Evolutionary conservation across 2,797 vertebrate species (phyloP).

Genomic region (Mastacembelus armatus): DNA sequence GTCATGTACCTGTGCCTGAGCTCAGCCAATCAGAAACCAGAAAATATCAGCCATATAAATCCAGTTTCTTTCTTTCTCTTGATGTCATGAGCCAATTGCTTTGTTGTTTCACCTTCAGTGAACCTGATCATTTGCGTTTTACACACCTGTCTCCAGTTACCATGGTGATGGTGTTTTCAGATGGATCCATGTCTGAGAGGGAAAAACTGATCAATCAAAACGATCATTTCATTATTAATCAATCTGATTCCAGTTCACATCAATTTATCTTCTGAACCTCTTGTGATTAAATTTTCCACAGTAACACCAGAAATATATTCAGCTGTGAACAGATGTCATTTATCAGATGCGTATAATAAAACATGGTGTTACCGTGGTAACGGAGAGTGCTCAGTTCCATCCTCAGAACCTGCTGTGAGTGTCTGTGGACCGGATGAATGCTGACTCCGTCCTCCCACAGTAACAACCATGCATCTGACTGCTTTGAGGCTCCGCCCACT

Average conservation of each 20-base stretch:
- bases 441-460: slow-evolving; percentile 74
- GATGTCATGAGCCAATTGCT: neutral
- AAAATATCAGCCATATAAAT: neutral
- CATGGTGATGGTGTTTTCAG: slow-evolving; percentile 75
- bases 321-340: no score
- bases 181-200: slow-evolving; percentile 55
- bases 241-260: neutral
- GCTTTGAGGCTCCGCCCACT: slow-evolving; percentile 45
- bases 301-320: no score
- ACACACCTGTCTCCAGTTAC: slow-evolving; percentile 48
- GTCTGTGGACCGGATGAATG: slow-evolving; percentile 57
- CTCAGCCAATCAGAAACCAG: slow-evolving; percentile 20
- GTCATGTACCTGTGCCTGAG: no score
- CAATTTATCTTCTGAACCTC: no score
- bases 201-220: no score
- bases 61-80: neutral
- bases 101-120: neutral
- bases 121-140: neutral
- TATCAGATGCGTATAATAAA: no score
- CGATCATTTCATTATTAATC: no score
- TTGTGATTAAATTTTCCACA: no score
- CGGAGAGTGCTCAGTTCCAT: slow-evolving; percentile 60
- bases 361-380: slow-evolving; percentile 56
- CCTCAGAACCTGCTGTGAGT: slow-evolving; percentile 22
- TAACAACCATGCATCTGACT: slow-evolving; percentile 74